Conservation (phyloP, 1,140 invertebrate genomes). For the Magallana angulata region DNA sequence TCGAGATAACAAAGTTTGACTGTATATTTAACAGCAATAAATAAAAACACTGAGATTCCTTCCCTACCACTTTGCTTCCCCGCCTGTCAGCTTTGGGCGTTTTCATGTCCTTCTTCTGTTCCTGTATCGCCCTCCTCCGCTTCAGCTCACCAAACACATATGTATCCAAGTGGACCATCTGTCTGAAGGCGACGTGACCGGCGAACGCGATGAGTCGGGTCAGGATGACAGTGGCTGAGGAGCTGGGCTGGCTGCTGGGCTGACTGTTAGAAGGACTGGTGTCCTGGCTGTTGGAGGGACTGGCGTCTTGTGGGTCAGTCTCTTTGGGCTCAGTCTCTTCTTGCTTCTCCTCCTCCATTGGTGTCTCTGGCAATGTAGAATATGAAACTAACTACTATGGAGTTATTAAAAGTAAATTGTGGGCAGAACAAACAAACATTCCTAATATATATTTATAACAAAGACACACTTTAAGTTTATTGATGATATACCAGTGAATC, state of each 20-base stretch:
- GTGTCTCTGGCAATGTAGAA: not conserved
- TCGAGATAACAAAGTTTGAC: too few relatives aligned
- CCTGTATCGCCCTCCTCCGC: conserved; percentile 74
- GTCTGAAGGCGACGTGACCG: conserved; percentile 87
- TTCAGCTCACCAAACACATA: conserved; percentile 88
- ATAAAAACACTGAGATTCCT: too few relatives aligned
- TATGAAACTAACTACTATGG: not conserved
- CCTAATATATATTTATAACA: too few relatives aligned
- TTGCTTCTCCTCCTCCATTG: not conserved
- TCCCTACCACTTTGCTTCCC: conserved; percentile 19
- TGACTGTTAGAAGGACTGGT: not conserved
- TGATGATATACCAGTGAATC: too few relatives aligned
- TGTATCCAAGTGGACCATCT: conserved; percentile 89
- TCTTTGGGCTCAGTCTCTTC: not conserved
- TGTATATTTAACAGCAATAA: not conserved
- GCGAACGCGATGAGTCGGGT: conserved; percentile 85
- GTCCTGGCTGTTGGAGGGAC: not conserved
- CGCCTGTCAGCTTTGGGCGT: conserved; percentile 42
- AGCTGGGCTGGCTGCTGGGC: not conserved
- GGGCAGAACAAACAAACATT: too few relatives aligned
- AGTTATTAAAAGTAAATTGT: not conserved
- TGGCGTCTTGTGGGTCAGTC: not conserved
- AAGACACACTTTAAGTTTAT: too few relatives aligned
- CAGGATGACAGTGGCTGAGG: conserved; percentile 76
- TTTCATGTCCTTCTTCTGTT: conserved; percentile 65